phyloP scores from a whole-genome alignment of 2,113 vertebrate species.

The Hypanus sabinus region DNA sequence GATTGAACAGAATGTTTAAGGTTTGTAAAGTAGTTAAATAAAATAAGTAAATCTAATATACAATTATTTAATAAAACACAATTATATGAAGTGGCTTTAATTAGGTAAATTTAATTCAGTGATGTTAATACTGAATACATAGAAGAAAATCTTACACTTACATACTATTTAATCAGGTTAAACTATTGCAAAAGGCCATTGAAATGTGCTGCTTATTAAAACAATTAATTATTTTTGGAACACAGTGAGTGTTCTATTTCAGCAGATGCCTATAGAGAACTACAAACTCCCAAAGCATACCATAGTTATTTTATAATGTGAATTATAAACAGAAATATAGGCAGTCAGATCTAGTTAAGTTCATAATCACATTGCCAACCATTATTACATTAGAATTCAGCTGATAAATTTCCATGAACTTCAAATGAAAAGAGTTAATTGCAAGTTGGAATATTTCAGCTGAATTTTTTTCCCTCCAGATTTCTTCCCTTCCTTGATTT shows the following conservation, averaged over 20 bases:
- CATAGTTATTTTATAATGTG: too few relatives aligned
- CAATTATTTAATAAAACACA: background rate
- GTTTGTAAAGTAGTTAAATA: background rate
- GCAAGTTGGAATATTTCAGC: background rate
- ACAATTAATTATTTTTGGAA: background rate
- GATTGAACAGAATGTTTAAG: background rate
- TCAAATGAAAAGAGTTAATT: background rate
- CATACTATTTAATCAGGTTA: background rate
- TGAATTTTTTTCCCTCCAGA: background rate
- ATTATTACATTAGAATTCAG: background rate
- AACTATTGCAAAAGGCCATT: background rate
- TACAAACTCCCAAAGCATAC: background rate
- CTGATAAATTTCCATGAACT: background rate
- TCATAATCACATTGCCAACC: background rate
- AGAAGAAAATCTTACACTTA: background rate
- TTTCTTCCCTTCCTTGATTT: too few relatives aligned
- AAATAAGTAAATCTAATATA: background rate
- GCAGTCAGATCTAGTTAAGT: background rate
- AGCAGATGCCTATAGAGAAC: background rate
- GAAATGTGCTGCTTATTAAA: background rate
- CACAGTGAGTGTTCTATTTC: background rate
- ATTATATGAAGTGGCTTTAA: constrained; percentile 9
- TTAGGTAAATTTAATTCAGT: background rate
- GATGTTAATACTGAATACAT: background rate
- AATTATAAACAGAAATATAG: background rate